Evolutionary conservation across 2,888 invertebrate species (phyloP).

Genomic region (Spicauda simplicius): DNA sequence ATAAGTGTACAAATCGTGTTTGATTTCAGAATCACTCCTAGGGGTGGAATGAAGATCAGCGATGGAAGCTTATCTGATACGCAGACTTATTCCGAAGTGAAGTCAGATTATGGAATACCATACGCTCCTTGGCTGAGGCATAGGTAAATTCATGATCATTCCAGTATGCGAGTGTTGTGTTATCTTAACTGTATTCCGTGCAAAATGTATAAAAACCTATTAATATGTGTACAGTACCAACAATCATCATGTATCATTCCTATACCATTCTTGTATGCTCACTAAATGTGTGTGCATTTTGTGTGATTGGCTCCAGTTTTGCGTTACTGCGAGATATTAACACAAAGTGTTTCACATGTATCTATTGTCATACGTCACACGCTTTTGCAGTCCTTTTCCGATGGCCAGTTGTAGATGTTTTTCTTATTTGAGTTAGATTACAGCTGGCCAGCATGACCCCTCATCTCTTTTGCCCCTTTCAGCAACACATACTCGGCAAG

Average conservation of each 20-base stretch:
- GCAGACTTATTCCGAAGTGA: conserved; percentile 89
- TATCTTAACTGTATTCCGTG: conserved; percentile 39
- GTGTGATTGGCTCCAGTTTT: conserved; percentile 44
- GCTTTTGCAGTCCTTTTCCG: conserved; percentile 62
- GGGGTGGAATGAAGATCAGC: conserved; percentile 85
- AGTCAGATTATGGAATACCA: conserved; percentile 92
- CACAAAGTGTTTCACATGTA: conserved; percentile 49
- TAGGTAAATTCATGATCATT: conserved; percentile 78
- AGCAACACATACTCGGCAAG: conserved; percentile 90
- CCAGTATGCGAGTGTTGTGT: conserved; percentile 48
- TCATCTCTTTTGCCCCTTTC: conserved; percentile 75
- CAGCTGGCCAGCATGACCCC: conserved; percentile 53
- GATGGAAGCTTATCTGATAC: conserved; percentile 95
- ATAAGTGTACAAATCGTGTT: background rate
- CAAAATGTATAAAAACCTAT: conserved; percentile 38
- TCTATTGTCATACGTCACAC: conserved; percentile 49
- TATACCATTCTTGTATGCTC: conserved; percentile 42
- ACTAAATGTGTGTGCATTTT: conserved; percentile 49
- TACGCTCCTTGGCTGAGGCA: conserved; percentile 95
- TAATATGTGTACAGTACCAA: conserved; percentile 48
- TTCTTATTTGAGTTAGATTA: conserved; percentile 21
- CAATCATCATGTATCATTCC: conserved; percentile 47
- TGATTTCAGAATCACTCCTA: conserved; percentile 72
- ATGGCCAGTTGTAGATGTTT: conserved; percentile 63
- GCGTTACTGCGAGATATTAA: conserved; percentile 41